Evolutionary conservation across 2,888 invertebrate genomes (phyloP).

Genomic region (Bugulina stolonifera): DNA sequence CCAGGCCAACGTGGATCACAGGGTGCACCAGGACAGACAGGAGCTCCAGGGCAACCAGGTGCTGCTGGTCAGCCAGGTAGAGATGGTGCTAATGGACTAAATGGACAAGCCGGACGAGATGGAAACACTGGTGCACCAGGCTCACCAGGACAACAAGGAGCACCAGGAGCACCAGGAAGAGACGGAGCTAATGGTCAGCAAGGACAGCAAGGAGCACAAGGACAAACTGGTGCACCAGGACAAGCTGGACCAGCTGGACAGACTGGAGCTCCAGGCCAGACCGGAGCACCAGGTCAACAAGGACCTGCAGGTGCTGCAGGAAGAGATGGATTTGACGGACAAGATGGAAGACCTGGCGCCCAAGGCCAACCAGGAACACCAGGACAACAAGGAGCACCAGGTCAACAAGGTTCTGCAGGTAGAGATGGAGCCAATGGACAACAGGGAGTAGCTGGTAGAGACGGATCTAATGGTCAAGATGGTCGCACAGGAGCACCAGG

Average conservation of each 20-base stretch:
- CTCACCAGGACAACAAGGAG: not conserved
- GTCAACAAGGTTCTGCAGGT: slow-evolving; percentile 17
- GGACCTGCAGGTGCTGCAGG: slow-evolving; percentile 27
- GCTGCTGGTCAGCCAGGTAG: slow-evolving; percentile 17
- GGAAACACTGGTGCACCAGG: not conserved
- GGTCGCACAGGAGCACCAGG: not conserved
- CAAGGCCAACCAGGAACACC: not conserved
- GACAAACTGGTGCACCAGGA: not conserved
- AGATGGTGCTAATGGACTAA: no score
- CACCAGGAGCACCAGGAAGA: not conserved
- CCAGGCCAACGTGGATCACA: slow-evolving; percentile 26
- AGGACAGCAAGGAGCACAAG: not conserved
- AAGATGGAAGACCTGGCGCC: slow-evolving; percentile 24
- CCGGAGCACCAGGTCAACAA: slow-evolving; percentile 26
- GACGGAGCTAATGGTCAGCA: slow-evolving; percentile 20
- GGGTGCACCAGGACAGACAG: slow-evolving; percentile 21
- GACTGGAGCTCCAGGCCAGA: slow-evolving; percentile 20
- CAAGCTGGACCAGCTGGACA: slow-evolving; percentile 3
- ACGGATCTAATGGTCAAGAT: not conserved
- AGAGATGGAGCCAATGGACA: not conserved
- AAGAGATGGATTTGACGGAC: not conserved
- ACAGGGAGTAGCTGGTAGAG: not conserved
- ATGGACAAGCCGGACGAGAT: slow-evolving; percentile 28
- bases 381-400: slow-evolving; percentile 22
- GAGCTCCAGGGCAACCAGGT: slow-evolving; percentile 8